Conservation (phyloP, 2,888 invertebrate species). For the Erebia ligea region DNA sequence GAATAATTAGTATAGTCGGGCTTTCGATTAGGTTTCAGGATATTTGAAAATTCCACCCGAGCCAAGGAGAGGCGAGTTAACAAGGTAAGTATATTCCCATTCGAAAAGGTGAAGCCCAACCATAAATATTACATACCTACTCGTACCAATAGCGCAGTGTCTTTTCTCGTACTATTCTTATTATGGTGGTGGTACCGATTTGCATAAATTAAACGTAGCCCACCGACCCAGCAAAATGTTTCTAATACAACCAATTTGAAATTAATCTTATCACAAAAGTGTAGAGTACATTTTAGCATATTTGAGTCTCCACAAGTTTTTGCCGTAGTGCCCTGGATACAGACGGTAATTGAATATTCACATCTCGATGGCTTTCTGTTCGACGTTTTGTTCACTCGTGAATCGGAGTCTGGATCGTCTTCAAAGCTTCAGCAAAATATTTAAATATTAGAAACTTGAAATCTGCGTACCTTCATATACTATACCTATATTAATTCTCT, state of each 20-base stretch:
- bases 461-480: background rate
- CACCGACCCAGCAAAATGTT: constrained; percentile 5
- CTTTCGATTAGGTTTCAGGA: no score
- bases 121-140: no score
- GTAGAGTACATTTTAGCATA: constrained; percentile 23
- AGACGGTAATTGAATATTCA: constrained; percentile 72
- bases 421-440: constrained; percentile 37
- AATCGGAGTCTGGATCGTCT: constrained; percentile 46
- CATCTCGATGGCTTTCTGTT: constrained; percentile 58
- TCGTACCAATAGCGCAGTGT: constrained; percentile 39
- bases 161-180: constrained; percentile 34
- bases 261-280: background rate
- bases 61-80: background rate
- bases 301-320: constrained; percentile 20
- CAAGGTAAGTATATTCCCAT: background rate
- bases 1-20: no score
- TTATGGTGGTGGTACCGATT: constrained; percentile 54
- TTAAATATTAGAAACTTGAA: constrained; percentile 6
- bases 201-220: constrained; percentile 59
- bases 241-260: background rate
- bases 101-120: background rate
- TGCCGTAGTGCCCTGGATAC: constrained; percentile 45
- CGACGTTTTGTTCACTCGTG: constrained; percentile 59
- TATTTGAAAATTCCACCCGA: background rate
- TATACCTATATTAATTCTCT: background rate